Evolutionary conservation across 2,113 vertebrate genomes (phyloP).

Genomic region (Calyptommatus sinebrachiatus): DNA sequence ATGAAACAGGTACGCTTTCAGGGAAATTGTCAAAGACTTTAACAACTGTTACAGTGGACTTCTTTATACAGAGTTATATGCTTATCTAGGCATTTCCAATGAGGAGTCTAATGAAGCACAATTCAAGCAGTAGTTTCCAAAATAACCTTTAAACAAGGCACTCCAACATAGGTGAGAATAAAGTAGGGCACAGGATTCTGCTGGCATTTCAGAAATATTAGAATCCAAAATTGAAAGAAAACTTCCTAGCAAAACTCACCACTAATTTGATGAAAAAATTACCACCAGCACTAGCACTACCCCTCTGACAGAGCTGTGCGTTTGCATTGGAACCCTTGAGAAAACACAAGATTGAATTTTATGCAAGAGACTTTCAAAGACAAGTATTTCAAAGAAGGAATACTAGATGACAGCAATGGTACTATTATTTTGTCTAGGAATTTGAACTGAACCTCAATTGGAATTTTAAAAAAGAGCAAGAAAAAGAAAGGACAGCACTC

Average conservation of each 20-base stretch:
- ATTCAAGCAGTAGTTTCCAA: neutral
- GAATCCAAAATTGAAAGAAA: constrained; percentile 50
- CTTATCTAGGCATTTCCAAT: too few species aligned
- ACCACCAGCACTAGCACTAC: neutral
- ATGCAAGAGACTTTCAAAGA: constrained; percentile 50
- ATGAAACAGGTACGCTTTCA: too few species aligned
- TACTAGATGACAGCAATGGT: constrained; percentile 36
- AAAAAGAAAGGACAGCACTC: constrained; percentile 5
- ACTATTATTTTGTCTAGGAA: constrained; percentile 55
- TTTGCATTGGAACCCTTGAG: constrained; percentile 47
- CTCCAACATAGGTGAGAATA: neutral
- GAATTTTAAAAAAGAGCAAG: constrained; percentile 13
- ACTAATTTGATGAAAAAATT: constrained; percentile 47
- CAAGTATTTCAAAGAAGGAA: constrained; percentile 56
- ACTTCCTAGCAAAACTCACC: constrained; percentile 52
- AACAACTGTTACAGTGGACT: too few species aligned
- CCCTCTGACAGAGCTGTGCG: constrained; percentile 38
- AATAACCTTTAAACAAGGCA: neutral
- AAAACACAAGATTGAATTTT: constrained; percentile 59
- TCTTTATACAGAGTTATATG: too few species aligned
- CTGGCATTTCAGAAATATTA: constrained; percentile 45
- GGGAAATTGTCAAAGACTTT: too few species aligned
- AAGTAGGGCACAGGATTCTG: neutral
- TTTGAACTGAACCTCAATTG: constrained; percentile 47
- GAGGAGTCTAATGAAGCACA: too few species aligned